phyloP scores from a whole-genome alignment of 2,113 vertebrate genomes.

The Bothrops jararaca region DNA sequence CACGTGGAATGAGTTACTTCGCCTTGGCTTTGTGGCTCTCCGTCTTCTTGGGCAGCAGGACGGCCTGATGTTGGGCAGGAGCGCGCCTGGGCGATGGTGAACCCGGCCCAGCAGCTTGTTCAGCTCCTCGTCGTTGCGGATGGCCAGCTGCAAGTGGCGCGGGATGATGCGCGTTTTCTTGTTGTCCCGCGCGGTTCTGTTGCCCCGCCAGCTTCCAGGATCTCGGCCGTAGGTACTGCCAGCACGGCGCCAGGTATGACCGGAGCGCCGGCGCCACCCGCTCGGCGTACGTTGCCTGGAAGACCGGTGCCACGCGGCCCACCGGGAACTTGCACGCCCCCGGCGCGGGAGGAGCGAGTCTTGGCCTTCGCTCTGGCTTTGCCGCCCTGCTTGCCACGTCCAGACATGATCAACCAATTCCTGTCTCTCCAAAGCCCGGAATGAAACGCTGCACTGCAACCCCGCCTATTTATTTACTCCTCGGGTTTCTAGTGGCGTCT shows the following conservation, averaged over 20 bases:
- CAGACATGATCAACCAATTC: background rate
- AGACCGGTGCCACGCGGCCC: background rate
- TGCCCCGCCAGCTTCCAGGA: constrained; percentile 22
- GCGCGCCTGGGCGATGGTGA: background rate
- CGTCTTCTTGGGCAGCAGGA: constrained; percentile 5
- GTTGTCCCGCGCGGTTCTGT: constrained; percentile 14
- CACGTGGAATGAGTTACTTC: background rate
- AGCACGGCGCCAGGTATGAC: constrained; percentile 20
- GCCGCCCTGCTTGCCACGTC: background rate
- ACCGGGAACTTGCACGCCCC: background rate
- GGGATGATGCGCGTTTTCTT: constrained; percentile 23
- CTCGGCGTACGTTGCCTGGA: background rate
- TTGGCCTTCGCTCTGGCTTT: background rate
- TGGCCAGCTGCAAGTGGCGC: background rate
- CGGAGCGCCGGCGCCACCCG: background rate
- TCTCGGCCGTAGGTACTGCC: constrained; percentile 20
- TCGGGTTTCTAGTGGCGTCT: background rate
- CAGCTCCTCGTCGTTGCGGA: constrained; percentile 17
- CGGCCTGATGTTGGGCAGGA: constrained; percentile 20
- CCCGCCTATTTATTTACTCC: background rate
- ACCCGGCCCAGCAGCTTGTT: constrained; percentile 4
- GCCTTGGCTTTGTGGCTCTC: background rate
- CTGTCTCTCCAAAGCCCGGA: accelerated
- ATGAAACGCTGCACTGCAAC: accelerated
- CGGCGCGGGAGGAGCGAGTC: background rate